phyloP scores from a whole-genome alignment of 2,888 invertebrate species.

The Vannuccia rotundouncinata region DNA sequence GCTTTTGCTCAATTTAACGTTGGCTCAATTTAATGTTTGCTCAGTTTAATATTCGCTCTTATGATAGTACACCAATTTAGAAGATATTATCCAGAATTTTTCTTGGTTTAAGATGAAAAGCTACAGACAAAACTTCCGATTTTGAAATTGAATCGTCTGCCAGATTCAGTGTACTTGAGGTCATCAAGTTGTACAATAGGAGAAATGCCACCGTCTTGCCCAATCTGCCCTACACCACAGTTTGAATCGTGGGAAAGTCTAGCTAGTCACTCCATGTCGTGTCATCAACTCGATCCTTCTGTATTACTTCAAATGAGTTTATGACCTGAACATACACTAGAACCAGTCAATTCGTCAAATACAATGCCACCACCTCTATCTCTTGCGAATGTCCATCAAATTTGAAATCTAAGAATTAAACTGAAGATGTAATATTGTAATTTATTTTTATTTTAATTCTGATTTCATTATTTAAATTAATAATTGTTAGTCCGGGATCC shows the following conservation, averaged over 20 bases:
- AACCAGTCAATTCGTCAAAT: neutral
- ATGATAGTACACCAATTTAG: too few species aligned
- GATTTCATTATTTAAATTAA: too few species aligned
- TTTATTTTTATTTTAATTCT: too few species aligned
- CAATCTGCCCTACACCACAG: neutral
- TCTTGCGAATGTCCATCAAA: neutral
- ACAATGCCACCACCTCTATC: neutral
- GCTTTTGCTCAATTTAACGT: too few species aligned
- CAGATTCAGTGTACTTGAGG: neutral
- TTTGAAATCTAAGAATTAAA: neutral
- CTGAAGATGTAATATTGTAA: neutral
- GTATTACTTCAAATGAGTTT: neutral
- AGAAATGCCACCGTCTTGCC: neutral
- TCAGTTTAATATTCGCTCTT: too few species aligned
- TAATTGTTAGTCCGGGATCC: too few species aligned
- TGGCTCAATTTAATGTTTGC: too few species aligned
- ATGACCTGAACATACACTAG: neutral
- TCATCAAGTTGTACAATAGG: neutral
- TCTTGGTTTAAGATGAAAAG: too few species aligned
- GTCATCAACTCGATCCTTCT: neutral
- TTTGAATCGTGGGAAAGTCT: neutral
- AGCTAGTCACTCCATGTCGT: neutral
- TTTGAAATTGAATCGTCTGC: neutral
- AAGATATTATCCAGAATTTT: too few species aligned
- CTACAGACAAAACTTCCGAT: too few species aligned